These are phyloP conservation scores for Brachyrhaphis roseni DNA, from an alignment of 2,797 vertebrate species.

Conservation along the genomic window DNA sequence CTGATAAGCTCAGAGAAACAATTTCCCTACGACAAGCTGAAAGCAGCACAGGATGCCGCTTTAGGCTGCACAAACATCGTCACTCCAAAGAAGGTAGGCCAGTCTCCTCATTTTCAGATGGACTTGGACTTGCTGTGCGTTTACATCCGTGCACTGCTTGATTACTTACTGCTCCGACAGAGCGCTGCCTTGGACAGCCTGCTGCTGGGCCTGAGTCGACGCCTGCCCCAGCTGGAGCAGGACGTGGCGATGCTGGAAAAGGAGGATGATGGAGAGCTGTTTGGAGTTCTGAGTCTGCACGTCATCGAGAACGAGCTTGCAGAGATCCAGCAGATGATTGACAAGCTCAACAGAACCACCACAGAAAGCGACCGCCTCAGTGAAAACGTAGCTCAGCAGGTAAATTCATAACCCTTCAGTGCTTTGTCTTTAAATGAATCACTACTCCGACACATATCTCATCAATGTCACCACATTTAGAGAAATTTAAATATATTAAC, in stretches of 20 bases:
- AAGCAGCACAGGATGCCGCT: slow-evolving; percentile 16
- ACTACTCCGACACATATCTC: not conserved
- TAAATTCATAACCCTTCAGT: slow-evolving; percentile 25
- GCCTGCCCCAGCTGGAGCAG: slow-evolving; percentile 64
- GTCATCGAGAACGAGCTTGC: slow-evolving; percentile 76
- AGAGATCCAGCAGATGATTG: slow-evolving; percentile 65
- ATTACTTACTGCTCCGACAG: slow-evolving; percentile 44
- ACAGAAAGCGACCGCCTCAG: slow-evolving; percentile 30
- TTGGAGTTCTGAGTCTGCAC: slow-evolving; percentile 67
- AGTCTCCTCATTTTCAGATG: fast-evolving
- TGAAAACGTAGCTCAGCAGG: slow-evolving; percentile 39
- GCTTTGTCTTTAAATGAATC: not conserved
- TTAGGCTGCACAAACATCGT: slow-evolving; percentile 58
- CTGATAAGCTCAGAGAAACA: slow-evolving; percentile 43
- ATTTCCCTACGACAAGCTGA: slow-evolving; percentile 69
- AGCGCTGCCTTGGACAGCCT: slow-evolving; percentile 52
- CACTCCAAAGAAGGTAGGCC: slow-evolving; percentile 60
- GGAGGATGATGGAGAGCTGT: slow-evolving; percentile 75
- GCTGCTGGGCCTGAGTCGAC: slow-evolving; percentile 67
- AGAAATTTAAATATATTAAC: not conserved
- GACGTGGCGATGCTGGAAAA: slow-evolving; percentile 67
- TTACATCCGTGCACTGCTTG: not conserved
- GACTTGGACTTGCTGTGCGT: not conserved
- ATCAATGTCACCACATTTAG: not conserved
- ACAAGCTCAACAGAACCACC: slow-evolving; percentile 64